Evolutionary conservation across 1,140 invertebrate species (phyloP).

Genomic region (Trachymyrmex septentrionalis): DNA sequence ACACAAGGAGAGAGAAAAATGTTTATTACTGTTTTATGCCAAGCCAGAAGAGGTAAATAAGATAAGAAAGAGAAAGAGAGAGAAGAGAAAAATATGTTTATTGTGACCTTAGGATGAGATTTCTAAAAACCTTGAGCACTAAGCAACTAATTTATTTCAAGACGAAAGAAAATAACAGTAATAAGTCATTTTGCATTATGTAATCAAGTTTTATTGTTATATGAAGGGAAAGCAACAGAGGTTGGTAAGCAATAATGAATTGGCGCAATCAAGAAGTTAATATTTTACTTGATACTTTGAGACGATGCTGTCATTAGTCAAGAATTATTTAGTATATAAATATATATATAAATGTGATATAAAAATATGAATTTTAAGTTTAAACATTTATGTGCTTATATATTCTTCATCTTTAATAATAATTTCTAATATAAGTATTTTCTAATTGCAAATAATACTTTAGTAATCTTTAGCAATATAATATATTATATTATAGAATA

Average conservation of each 20-base stretch:
- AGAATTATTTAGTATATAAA: conserved; percentile 18
- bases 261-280: not conserved
- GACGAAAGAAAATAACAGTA: not conserved
- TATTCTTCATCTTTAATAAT: not conserved
- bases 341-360: not conserved
- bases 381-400: not conserved
- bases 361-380: not conserved
- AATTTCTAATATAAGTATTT: too few relatives aligned
- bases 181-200: not conserved
- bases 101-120: conserved; percentile 13
- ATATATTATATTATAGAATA: not conserved
- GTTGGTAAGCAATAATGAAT: not conserved
- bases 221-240: not conserved
- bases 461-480: not conserved
- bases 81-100: not conserved
- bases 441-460: too few relatives aligned
- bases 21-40: conserved; percentile 40
- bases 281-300: not conserved
- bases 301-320: not conserved
- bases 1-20: conserved; percentile 24
- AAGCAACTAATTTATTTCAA: conserved; percentile 10
- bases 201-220: conserved; percentile 8
- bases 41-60: not conserved
- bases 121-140: conserved; percentile 39
- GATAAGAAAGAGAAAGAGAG: not conserved